Evolutionary conservation across 2,888 invertebrate genomes (phyloP).

Genomic region (Bedellia somnulentella): DNA sequence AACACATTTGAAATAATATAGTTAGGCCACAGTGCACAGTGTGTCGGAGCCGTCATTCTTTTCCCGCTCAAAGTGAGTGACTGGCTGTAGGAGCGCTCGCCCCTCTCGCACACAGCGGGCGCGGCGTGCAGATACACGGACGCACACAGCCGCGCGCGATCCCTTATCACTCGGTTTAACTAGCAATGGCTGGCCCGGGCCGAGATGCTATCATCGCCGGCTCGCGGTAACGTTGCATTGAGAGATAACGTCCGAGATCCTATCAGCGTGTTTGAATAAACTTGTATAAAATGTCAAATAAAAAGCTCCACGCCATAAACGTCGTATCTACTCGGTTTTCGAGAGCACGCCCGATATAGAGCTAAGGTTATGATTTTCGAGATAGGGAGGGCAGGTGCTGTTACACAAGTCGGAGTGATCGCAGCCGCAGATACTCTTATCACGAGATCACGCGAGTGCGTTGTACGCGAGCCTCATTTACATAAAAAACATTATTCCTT

Average conservation of each 20-base stretch:
- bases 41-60: slow-evolving; percentile 46
- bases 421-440: slow-evolving; percentile 1
- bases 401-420: slow-evolving; percentile 5
- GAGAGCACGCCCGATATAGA: slow-evolving; percentile 3
- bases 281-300: slow-evolving; percentile 62
- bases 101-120: slow-evolving; percentile 34
- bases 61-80: slow-evolving; percentile 55
- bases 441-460: slow-evolving; percentile 3
- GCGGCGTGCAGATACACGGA: slow-evolving; percentile 13
- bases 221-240: slow-evolving; percentile 62
- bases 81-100: slow-evolving; percentile 37
- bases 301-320: slow-evolving; percentile 50
- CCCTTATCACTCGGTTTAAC: slow-evolving; percentile 57
- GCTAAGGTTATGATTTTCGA: not conserved
- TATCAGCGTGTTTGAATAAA: slow-evolving; percentile 59
- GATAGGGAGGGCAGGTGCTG: not conserved
- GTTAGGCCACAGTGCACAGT: slow-evolving; percentile 3
- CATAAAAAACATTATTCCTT: slow-evolving; percentile 29
- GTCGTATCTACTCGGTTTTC: slow-evolving; percentile 21
- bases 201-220: slow-evolving; percentile 48
- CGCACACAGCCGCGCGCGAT: slow-evolving; percentile 36
- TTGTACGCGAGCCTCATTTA: slow-evolving; percentile 32
- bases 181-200: slow-evolving; percentile 49
- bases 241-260: slow-evolving; percentile 57
- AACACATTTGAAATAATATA: not conserved